phyloP scores from a whole-genome alignment of 1,140 invertebrate species.

The Phocides pigmalion region DNA sequence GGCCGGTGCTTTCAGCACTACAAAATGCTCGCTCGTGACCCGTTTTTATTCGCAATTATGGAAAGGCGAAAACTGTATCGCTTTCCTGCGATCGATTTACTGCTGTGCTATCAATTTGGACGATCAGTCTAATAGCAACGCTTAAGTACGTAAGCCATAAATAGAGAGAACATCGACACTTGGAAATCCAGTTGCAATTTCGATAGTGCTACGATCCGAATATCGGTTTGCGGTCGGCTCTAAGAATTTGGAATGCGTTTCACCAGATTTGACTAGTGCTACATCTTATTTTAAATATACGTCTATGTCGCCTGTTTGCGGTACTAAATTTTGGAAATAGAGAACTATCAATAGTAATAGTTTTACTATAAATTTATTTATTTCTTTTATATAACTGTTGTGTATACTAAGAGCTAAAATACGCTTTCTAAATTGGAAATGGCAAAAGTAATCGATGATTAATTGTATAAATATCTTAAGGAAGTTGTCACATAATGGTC shows the following conservation, averaged over 20 bases:
- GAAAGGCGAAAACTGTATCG: constrained; percentile 49
- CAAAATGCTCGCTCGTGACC: constrained; percentile 47
- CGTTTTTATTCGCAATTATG: constrained; percentile 51
- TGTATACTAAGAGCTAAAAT: no score
- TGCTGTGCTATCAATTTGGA: constrained; percentile 2
- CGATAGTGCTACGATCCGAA: constrained; percentile 5
- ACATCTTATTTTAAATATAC: not conserved
- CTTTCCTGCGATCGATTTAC: constrained; percentile 45
- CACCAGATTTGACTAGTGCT: not conserved
- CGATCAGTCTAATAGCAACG: constrained; percentile 19
- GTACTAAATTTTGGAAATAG: not conserved
- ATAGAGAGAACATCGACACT: constrained; percentile 12
- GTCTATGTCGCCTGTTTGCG: not conserved
- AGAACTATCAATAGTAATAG: no score
- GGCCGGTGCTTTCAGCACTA: constrained; percentile 40
- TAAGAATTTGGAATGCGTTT: constrained; percentile 2
- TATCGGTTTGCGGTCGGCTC: constrained; percentile 8
- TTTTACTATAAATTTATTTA: no score
- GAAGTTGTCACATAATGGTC: no score
- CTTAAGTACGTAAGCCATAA: constrained; percentile 18
- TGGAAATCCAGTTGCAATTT: constrained; percentile 11
- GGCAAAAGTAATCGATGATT: no score
- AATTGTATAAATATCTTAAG: no score
- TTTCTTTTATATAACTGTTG: no score
- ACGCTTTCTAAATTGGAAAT: no score